Evolutionary conservation across 2,113 vertebrate species (phyloP).

Genomic region (Catharus fuscescens): DNA sequence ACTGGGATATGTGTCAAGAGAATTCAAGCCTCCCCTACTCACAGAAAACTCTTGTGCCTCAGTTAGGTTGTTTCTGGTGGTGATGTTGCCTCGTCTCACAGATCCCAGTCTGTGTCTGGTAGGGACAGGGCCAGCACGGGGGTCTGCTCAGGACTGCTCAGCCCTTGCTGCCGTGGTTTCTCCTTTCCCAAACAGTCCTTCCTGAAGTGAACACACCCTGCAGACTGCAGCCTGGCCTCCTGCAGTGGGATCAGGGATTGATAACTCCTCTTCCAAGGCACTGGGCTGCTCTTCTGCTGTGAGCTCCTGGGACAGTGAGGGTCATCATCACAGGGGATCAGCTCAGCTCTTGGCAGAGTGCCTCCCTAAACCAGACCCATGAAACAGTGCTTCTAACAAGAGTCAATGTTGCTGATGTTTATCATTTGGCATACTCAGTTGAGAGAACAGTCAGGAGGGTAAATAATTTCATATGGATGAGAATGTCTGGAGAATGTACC

Average conservation of each 20-base stretch:
- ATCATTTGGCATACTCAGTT: background rate
- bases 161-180: background rate
- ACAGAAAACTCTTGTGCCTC: rapidly evolving
- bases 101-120: rapidly evolving
- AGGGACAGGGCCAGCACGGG: background rate
- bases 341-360: background rate
- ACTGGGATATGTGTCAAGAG: background rate
- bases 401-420: background rate
- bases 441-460: background rate
- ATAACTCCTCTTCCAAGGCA: background rate
- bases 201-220: background rate
- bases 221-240: background rate
- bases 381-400: background rate
- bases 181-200: background rate
- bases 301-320: background rate
- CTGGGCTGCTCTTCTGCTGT: background rate
- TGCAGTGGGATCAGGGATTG: background rate
- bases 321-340: background rate
- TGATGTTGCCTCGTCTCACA: rapidly evolving
- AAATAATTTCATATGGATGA: background rate
- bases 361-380: background rate
- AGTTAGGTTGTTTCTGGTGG: background rate
- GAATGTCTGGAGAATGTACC: background rate
- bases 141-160: background rate
- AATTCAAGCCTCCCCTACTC: background rate